Conservation (phyloP, 2,888 invertebrate genomes). For the Diloba caeruleocephala region DNA sequence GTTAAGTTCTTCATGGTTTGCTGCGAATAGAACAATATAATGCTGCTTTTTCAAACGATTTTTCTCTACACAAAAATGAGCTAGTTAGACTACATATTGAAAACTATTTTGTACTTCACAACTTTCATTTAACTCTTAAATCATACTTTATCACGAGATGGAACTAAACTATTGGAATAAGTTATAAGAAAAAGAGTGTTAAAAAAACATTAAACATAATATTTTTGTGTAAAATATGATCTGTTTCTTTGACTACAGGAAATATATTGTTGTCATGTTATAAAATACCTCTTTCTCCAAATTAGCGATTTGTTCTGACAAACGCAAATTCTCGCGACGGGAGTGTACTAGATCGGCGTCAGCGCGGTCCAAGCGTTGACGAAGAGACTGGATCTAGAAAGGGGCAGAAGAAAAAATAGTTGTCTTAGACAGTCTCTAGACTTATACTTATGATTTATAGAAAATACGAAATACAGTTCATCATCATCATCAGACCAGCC, state of each 20-base stretch:
- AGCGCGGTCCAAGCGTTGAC: conserved; percentile 93
- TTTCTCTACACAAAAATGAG: background rate
- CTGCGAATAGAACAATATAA: conserved; percentile 66
- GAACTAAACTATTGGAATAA: too few species aligned
- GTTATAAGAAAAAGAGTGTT: too few species aligned
- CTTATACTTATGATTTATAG: too few species aligned
- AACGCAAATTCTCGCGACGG: conserved; percentile 93
- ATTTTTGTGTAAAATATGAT: too few species aligned
- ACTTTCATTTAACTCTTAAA: too few species aligned
- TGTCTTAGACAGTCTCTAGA: too few species aligned
- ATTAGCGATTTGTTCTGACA: conserved; percentile 93
- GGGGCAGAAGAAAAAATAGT: background rate
- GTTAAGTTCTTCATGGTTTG: conserved; percentile 90
- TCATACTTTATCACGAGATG: too few species aligned
- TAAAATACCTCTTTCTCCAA: conserved; percentile 93
- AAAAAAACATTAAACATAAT: too few species aligned
- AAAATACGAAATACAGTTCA: too few species aligned
- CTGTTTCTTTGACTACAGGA: background rate
- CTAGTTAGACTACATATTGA: background rate
- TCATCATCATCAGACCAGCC: too few species aligned
- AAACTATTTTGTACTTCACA: too few species aligned
- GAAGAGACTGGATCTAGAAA: conserved; percentile 90
- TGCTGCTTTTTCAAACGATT: conserved; percentile 5
- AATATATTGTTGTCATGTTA: background rate
- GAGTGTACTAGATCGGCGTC: conserved; percentile 95